Percentiles rank a stretch among this genome's conserved stretches.
These are phyloP conservation scores for Myrmecobius fasciatus DNA, from an alignment of 2,113 vertebrate genomes.

Conservation along the genomic window DNA sequence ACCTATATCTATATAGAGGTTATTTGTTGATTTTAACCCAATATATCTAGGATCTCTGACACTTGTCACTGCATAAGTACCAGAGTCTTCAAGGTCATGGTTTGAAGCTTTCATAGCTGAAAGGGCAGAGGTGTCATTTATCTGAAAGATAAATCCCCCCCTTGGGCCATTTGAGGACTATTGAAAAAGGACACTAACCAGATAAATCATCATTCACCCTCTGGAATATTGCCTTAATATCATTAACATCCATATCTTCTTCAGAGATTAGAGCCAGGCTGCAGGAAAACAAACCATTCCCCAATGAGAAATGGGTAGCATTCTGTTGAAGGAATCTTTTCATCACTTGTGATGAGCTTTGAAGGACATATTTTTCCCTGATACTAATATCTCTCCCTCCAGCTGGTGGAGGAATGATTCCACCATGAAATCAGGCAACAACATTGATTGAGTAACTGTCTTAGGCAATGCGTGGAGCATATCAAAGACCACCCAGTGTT, in stretches of 20 bases:
- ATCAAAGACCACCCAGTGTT: neutral
- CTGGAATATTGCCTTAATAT: neutral
- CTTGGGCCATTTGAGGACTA: neutral
- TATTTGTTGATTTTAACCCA: neutral
- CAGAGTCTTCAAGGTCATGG: neutral
- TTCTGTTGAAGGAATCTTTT: neutral
- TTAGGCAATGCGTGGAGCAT: neutral
- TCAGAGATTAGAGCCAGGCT: neutral
- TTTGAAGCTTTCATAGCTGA: neutral
- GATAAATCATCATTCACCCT: neutral
- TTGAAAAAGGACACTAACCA: neutral
- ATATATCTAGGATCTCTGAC: neutral
- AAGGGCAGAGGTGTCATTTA: neutral
- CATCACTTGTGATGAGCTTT: neutral
- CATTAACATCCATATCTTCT: neutral
- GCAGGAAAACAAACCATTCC: neutral
- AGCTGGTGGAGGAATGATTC: neutral
- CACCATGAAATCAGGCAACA: neutral
- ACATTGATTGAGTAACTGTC: neutral
- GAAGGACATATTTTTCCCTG: neutral
- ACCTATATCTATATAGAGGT: neutral
- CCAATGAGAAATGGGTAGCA: neutral
- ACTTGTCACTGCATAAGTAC: neutral
- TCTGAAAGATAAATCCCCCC: neutral
- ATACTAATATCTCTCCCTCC: neutral